phyloP scores from a whole-genome alignment of 2,888 invertebrate genomes.

The Ditula angustiorana region DNA sequence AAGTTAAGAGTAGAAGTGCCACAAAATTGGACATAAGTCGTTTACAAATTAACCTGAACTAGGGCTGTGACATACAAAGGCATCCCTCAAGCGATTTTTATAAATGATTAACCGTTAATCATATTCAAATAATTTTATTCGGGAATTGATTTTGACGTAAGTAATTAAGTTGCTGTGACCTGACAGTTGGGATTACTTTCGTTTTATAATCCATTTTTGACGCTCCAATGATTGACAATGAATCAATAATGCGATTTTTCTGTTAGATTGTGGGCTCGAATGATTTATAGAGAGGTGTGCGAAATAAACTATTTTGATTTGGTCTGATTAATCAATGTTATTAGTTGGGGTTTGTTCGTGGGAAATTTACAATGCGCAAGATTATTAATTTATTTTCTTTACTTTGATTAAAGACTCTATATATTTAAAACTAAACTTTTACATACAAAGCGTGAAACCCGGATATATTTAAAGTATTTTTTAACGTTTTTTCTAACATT shows the following conservation, averaged over 20 bases:
- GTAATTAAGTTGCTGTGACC: slow-evolving; percentile 67
- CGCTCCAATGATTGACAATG: slow-evolving; percentile 61
- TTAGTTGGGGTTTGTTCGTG: slow-evolving; percentile 7
- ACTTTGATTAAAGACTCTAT: no score
- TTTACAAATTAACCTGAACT: slow-evolving; percentile 31
- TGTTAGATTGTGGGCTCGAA: slow-evolving; percentile 16
- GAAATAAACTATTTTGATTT: not conserved
- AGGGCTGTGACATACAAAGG: slow-evolving; percentile 61
- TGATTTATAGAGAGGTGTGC: slow-evolving; percentile 23
- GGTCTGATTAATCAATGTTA: not conserved
- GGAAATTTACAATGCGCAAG: slow-evolving; percentile 2
- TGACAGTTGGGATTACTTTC: slow-evolving; percentile 55
- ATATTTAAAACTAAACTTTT: no score
- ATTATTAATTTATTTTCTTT: no score
- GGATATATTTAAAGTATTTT: no score
- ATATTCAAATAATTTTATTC: slow-evolving; percentile 72
- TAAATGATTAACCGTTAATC: slow-evolving; percentile 62
- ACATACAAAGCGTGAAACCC: no score
- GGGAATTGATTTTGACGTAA: slow-evolving; percentile 74
- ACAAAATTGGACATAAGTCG: not conserved
- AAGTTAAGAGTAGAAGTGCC: not conserved
- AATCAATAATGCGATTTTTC: slow-evolving; percentile 43
- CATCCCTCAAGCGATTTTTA: not conserved
- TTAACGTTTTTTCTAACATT: no score
- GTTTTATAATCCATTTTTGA: slow-evolving; percentile 66